phyloP scores from a whole-genome alignment of 23 tunicate genomes.

The Aplidium turbinatum region DNA sequence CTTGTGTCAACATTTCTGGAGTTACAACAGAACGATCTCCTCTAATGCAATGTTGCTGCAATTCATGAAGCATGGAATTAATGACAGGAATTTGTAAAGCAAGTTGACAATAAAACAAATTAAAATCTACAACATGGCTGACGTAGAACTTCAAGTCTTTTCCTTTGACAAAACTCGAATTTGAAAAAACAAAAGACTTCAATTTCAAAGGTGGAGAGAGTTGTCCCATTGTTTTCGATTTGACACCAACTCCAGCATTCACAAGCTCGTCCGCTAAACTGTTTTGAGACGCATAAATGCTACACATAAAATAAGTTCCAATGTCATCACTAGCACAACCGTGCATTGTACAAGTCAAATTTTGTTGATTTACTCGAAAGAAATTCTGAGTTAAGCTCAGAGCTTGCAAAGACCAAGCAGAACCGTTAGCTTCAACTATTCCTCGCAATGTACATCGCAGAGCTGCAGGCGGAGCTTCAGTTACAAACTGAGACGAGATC shows the following conservation, averaged over 20 bases:
- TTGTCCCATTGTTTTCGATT: constrained; percentile 36
- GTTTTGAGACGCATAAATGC: constrained; percentile 44
- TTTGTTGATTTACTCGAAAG: constrained; percentile 22
- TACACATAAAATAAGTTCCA: constrained; percentile 54
- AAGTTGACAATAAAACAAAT: constrained; percentile 73
- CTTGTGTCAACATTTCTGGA: constrained; percentile 32
- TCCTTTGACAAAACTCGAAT: constrained; percentile 37
- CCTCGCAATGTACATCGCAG: constrained; percentile 73
- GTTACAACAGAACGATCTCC: constrained; percentile 2
- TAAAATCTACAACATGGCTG: constrained; percentile 54
- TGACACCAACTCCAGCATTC: constrained; percentile 17
- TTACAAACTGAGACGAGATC: constrained; percentile 20
- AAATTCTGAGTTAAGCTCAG: constrained; percentile 28
- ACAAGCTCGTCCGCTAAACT: constrained; percentile 37
- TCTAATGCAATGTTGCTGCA: constrained; percentile 53
- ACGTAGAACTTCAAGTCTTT: constrained; percentile 73
- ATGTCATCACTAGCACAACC: constrained; percentile 55
- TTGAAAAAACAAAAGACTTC: constrained; percentile 63
- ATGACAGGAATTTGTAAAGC: constrained; percentile 44
- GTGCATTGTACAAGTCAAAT: constrained; percentile 63
- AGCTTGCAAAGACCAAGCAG: constrained; percentile 46
- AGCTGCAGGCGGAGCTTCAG: constrained; percentile 48
- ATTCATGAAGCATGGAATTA: constrained; percentile 57
- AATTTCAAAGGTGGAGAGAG: constrained; percentile 48
- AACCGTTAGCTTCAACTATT: constrained; percentile 27